Evolutionary conservation across 2,797 vertebrate genomes (phyloP).

Genomic region (Pteropus rufus): DNA sequence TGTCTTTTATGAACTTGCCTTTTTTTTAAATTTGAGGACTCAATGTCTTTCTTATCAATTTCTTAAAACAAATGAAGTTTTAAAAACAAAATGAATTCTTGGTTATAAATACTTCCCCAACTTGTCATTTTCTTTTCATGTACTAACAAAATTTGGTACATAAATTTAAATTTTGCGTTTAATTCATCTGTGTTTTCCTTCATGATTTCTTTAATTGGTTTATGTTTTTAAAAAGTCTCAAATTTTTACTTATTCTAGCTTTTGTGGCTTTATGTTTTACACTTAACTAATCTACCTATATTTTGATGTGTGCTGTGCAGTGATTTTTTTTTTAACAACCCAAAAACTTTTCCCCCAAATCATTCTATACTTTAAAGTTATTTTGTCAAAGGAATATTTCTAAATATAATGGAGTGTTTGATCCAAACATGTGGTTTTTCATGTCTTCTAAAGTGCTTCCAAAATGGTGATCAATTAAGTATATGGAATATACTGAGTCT

Average conservation of each 20-base stretch:
- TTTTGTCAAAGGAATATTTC: not conserved
- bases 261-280: not conserved
- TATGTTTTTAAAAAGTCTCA: not conserved
- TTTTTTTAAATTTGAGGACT: not conserved
- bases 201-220: not conserved
- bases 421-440: not conserved
- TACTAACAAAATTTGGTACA: not conserved
- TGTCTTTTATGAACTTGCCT: not conserved
- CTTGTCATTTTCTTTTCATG: not conserved
- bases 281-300: not conserved
- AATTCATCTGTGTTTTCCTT: not conserved
- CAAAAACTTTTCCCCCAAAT: not conserved
- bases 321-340: not conserved
- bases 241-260: not conserved
- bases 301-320: not conserved
- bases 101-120: slow-evolving; percentile 15
- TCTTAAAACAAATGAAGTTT: not conserved
- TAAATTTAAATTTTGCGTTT: not conserved
- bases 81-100: slow-evolving; percentile 20
- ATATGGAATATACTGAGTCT: not conserved
- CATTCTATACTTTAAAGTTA: not conserved
- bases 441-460: not conserved
- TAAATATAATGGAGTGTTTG: not conserved
- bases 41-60: not conserved
- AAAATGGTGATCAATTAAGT: not conserved